Evolutionary conservation across 2,113 vertebrate genomes (phyloP).

Genomic region (Solea senegalensis): DNA sequence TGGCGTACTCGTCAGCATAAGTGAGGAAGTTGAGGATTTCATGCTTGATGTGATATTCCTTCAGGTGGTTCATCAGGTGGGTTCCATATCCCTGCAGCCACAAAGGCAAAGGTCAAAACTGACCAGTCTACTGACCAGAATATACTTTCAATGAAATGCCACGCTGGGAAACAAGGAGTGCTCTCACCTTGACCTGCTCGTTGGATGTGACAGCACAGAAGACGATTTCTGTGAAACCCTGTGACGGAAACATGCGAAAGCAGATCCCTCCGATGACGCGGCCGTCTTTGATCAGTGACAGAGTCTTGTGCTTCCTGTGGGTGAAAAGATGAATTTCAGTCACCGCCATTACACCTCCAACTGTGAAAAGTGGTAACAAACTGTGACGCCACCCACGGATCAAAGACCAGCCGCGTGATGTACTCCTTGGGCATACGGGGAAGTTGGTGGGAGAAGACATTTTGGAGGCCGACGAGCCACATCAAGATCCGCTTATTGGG

Average conservation of each 20-base stretch:
- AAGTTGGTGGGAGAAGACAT: constrained; percentile 97
- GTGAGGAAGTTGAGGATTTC: constrained; percentile 97
- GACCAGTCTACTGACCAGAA: neutral
- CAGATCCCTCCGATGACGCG: constrained; percentile 98
- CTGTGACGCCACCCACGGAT: constrained; percentile 86
- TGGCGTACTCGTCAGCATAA: constrained; percentile 98
- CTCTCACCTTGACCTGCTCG: constrained; percentile 96
- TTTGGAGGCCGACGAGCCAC: constrained; percentile 98
- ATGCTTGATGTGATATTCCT: constrained; percentile 99
- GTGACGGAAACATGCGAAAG: constrained; percentile 98
- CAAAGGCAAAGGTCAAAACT: constrained; percentile 4
- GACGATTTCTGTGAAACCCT: constrained; percentile 98
- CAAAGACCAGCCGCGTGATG: constrained; percentile 97
- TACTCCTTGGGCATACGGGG: constrained; percentile 99
- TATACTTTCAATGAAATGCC: neutral
- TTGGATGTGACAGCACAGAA: constrained; percentile 99
- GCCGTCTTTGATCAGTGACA: constrained; percentile 97
- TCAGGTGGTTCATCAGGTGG: constrained; percentile 98
- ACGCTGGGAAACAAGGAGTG: neutral
- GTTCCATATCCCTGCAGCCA: constrained; percentile 92
- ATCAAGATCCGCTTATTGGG: constrained; percentile 98
- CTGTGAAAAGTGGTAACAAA: neutral
- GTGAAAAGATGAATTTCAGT: neutral
- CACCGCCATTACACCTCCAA: neutral
- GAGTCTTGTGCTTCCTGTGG: constrained; percentile 96